A percentile compares a stretch with the other conserved stretches of the same genome.
Evolutionary conservation across 2,888 invertebrate species (phyloP).

Genomic region (Scaeva pyrastri): DNA sequence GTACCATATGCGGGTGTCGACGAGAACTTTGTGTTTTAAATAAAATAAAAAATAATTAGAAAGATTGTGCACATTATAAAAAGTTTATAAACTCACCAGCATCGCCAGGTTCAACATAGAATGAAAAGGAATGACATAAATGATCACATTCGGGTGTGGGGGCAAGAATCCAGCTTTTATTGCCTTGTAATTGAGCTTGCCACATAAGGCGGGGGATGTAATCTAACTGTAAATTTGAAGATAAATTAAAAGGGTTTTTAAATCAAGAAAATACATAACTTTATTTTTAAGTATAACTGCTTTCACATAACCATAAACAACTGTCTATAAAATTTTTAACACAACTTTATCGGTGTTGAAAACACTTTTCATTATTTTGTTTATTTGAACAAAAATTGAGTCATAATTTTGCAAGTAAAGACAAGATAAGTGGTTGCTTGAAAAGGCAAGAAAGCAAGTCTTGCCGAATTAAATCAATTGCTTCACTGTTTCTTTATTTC

Average conservation of each 20-base stretch:
- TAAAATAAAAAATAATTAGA: not conserved
- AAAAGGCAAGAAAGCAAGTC: too few relatives aligned
- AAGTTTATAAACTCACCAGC: conserved; percentile 86
- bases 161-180: conserved; percentile 92
- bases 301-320: too few relatives aligned
- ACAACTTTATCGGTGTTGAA: too few relatives aligned
- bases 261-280: too few relatives aligned
- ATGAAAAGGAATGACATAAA: conserved; percentile 89
- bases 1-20: conserved; percentile 97
- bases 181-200: conserved; percentile 95
- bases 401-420: not conserved
- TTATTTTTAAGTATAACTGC: too few relatives aligned
- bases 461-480: too few relatives aligned
- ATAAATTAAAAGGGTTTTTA: too few relatives aligned
- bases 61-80: not conserved
- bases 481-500: too few relatives aligned
- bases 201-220: conserved; percentile 96
- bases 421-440: not conserved
- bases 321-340: too few relatives aligned
- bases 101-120: conserved; percentile 93
- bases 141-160: conserved; percentile 95
- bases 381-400: too few relatives aligned
- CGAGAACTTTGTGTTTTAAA: conserved; percentile 86
- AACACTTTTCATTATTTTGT: too few relatives aligned
- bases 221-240: conserved; percentile 92